phyloP scores from a whole-genome alignment of 2,888 invertebrate genomes.

The Eupithecia dodoneata region DNA sequence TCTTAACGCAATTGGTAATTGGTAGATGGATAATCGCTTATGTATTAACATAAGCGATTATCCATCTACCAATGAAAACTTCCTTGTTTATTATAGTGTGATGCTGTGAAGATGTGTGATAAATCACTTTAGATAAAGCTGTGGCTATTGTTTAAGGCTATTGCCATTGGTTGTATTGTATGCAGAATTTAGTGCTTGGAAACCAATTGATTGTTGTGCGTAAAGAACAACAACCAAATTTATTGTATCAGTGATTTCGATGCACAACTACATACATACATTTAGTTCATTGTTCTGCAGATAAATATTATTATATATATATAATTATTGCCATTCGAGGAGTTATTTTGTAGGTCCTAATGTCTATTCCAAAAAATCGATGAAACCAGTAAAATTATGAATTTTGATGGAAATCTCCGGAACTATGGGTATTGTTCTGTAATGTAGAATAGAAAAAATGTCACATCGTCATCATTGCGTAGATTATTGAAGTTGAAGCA shows the following conservation, averaged over 20 bases:
- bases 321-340: neutral
- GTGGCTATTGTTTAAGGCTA: neutral
- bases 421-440: too few relatives aligned
- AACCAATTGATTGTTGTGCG: neutral
- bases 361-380: too few relatives aligned
- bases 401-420: too few relatives aligned
- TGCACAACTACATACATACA: neutral
- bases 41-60: too few relatives aligned
- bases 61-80: neutral
- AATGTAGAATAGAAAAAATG: too few relatives aligned
- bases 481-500: too few relatives aligned
- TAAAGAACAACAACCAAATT: neutral
- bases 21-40: too few relatives aligned
- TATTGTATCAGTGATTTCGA: neutral
- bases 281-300: neutral
- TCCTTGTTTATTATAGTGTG: neutral
- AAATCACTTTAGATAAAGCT: neutral
- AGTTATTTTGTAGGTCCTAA: too few relatives aligned
- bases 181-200: neutral
- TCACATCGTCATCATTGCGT: too few relatives aligned
- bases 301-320: neutral
- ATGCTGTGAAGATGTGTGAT: neutral
- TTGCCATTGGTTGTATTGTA: neutral
- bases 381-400: too few relatives aligned
- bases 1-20: too few relatives aligned